Evolutionary conservation across 2,797 vertebrate genomes (phyloP), one percentile per base, ranked within the genome.

Genomic region (Luscinia megarhynchos): DNA sequence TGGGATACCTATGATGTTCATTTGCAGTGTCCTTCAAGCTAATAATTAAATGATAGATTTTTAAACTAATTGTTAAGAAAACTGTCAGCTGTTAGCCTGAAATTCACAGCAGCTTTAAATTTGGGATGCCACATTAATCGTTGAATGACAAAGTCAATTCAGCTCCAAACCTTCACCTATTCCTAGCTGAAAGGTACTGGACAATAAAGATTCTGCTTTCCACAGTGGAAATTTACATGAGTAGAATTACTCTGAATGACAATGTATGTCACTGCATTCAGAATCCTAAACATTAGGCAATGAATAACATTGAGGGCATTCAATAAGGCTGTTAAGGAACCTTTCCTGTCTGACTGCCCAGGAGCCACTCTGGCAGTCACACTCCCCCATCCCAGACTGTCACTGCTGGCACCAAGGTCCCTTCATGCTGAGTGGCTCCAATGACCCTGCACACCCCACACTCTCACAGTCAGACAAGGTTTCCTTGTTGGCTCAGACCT

Each of bases 1-100:
- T 96, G 62, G 58, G 45, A 84, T 63, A 90, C 70, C 76, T 81
- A 89, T 91, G 30, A 17, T 91, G 62, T 90, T 97, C 93, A 82
- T 96, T 97, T 97, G 80, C 80, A 90, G 43, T 94, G 93, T 96
- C 91, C 95, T 97, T 97, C 95, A 88, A 94, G 87, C 75, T 97
- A 94, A 97, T 96, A 96, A 97, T 97, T 95, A 97, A 97, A 96
- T 97, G 93, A 97, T 95, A 84, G 63, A 95, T 97, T 97, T 97
- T 94, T 81, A 94, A 97, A 97, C 90, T 97, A 97, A 97, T 97
- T 97, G 57, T 91, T 95, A 88, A 95, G 69, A 93, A 95, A 95
- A 94, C 75, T 66, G 67, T 78, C 84, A 89, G 88, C 46, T 76
- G 76, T 80, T 92, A 70, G 26, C 45, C 38, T 84, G 87, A 88